Conservation (phyloP, 2,113 vertebrate genomes). For the Vimba vimba region DNA sequence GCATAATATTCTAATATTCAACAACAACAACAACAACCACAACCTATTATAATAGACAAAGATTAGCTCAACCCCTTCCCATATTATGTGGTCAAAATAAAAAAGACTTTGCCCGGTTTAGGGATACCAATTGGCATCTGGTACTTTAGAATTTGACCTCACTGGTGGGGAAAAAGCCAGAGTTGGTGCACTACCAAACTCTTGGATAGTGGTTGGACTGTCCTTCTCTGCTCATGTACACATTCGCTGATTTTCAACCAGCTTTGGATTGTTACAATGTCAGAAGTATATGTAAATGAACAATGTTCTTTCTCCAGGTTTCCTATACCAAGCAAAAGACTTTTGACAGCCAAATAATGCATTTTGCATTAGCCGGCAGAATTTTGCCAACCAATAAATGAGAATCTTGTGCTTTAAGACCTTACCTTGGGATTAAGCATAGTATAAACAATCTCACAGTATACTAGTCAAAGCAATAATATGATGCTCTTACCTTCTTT, state of each 20-base stretch:
- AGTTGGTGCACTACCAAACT: neutral
- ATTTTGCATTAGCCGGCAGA: too few relatives aligned
- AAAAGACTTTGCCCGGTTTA: too few relatives aligned
- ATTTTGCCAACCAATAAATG: neutral
- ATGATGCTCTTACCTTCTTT: slow-evolving; percentile 75
- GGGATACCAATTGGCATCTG: neutral
- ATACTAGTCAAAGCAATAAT: neutral
- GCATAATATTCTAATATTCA: neutral
- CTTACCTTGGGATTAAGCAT: neutral
- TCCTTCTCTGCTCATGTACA: too few relatives aligned
- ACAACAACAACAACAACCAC: neutral
- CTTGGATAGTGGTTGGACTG: too few relatives aligned
- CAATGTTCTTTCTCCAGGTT: neutral
- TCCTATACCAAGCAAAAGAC: neutral
- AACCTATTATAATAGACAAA: neutral
- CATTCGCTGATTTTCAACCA: neutral
- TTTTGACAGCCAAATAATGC: neutral
- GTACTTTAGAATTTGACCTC: neutral
- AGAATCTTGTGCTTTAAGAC: neutral
- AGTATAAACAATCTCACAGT: neutral
- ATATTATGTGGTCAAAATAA: too few relatives aligned
- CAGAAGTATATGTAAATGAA: neutral
- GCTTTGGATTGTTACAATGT: neutral
- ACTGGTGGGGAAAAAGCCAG: neutral
- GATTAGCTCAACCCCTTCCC: neutral